Conservation (phyloP, 1,140 invertebrate species). For the Drosophila watanabei region DNA sequence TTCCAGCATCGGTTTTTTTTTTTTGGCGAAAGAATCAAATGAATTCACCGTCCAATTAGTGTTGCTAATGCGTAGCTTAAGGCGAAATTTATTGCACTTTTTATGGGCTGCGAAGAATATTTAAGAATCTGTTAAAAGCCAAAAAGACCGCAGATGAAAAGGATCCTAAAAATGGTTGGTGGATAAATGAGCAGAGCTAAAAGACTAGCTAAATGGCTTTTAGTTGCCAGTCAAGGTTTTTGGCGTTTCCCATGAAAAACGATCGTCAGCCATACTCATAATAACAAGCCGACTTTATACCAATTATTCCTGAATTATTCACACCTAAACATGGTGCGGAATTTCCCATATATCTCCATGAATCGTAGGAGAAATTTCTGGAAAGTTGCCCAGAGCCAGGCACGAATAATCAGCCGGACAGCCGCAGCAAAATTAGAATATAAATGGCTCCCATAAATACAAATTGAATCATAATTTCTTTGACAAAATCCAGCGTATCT, state of each 20-base stretch:
- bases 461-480: slow-evolving; percentile 49
- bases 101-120: slow-evolving; percentile 33
- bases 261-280: not conserved
- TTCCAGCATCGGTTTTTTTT: slow-evolving; percentile 4
- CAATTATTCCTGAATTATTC: slow-evolving; percentile 31
- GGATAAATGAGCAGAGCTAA: not conserved
- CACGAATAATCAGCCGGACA: slow-evolving; percentile 19
- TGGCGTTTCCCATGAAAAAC: slow-evolving; percentile 30
- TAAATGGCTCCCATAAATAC: slow-evolving; percentile 38
- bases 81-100: slow-evolving; percentile 38
- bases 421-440: slow-evolving; percentile 31
- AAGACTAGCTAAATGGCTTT: not conserved
- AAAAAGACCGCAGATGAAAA: not conserved
- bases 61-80: slow-evolving; percentile 36
- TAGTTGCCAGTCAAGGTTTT: not conserved
- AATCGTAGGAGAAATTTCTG: slow-evolving; percentile 29
- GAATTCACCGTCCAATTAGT: slow-evolving; percentile 42
- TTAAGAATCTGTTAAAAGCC: not conserved
- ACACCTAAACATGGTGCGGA: slow-evolving; percentile 6
- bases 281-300: slow-evolving; percentile 8
- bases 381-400: slow-evolving; percentile 12
- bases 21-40: slow-evolving; percentile 31
- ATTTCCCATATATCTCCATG: slow-evolving; percentile 31
- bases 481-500: slow-evolving; percentile 44
- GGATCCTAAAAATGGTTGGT: not conserved